Evolutionary conservation across 1,140 invertebrate species (phyloP).

Genomic region (Danaus melanippus): DNA sequence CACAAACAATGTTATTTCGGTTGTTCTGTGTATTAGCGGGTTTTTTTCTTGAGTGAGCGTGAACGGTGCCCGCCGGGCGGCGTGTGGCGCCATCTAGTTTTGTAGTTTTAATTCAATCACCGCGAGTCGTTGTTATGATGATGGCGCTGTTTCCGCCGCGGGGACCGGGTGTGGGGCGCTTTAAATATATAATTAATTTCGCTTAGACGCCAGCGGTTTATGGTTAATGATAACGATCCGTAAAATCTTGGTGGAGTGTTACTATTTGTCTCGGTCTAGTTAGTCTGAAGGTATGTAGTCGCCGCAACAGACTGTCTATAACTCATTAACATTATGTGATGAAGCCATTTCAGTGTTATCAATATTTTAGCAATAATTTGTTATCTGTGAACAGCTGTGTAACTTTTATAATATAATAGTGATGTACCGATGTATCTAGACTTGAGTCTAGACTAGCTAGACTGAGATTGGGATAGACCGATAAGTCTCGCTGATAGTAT

Average conservation of each 20-base stretch:
- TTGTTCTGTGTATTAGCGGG: constrained; percentile 4
- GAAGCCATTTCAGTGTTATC: not conserved
- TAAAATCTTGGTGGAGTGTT: constrained; percentile 47
- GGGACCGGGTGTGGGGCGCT: constrained; percentile 40
- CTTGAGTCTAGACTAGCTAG: constrained; percentile 27
- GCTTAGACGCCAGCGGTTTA: constrained; percentile 50
- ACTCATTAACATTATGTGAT: not conserved
- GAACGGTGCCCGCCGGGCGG: too few relatives aligned
- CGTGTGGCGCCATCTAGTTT: too few relatives aligned
- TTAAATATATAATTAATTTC: constrained; percentile 45
- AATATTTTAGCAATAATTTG: constrained; percentile 3
- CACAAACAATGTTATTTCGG: too few relatives aligned
- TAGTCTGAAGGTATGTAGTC: not conserved
- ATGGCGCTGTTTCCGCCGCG: constrained; percentile 40
- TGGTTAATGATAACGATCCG: constrained; percentile 31
- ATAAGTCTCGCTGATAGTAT: constrained; percentile 57
- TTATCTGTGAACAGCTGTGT: not conserved
- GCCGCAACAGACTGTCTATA: too few relatives aligned
- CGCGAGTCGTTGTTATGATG: not conserved
- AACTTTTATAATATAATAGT: not conserved
- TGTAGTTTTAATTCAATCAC: constrained; percentile 1
- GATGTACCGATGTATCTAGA: not conserved
- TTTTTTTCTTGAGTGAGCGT: not conserved
- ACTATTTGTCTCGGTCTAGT: constrained; percentile 30
- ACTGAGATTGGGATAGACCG: constrained; percentile 44